A percentile compares a stretch with the other conserved stretches of the same genome.
These are phyloP conservation scores for Hemibagrus wyckioides DNA, from an alignment of 2,113 vertebrate genomes.

Conservation along the genomic window DNA sequence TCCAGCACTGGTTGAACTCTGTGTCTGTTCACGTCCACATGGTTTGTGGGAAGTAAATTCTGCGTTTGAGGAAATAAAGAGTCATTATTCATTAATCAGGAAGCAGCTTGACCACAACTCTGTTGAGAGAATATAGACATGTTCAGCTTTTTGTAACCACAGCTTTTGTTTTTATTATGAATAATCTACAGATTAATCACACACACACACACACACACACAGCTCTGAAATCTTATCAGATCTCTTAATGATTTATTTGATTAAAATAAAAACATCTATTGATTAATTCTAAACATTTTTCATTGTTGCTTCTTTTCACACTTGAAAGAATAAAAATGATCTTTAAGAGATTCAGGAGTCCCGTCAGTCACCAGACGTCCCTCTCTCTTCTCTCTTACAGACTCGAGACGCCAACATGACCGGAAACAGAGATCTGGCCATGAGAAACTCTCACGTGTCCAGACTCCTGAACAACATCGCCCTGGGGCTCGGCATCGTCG, in stretches of 20 bases:
- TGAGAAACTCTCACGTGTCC: conserved; percentile 9
- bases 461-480: conserved; percentile 33
- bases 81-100: neutral
- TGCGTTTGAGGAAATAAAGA: neutral
- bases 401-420: conserved; percentile 43
- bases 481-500: conserved; percentile 8
- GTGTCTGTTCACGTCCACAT: too few species aligned
- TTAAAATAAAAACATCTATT: neutral
- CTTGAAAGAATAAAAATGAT: neutral
- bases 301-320: too few species aligned
- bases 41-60: neutral
- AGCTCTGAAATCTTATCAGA: neutral
- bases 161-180: neutral
- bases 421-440: conserved; percentile 17
- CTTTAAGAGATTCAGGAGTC: neutral
- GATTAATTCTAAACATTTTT: too few species aligned
- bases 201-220: neutral
- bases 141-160: neutral
- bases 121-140: too few species aligned
- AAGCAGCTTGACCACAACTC: neutral
- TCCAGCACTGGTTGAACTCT: too few species aligned
- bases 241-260: neutral
- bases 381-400: conserved; percentile 2
- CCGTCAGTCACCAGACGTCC: neutral
- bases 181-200: neutral